A percentile compares a stretch with the other conserved stretches of the same genome.
These are phyloP conservation scores for Portunus trituberculatus DNA, from an alignment of 1,140 invertebrate species.

Conservation along the genomic window DNA sequence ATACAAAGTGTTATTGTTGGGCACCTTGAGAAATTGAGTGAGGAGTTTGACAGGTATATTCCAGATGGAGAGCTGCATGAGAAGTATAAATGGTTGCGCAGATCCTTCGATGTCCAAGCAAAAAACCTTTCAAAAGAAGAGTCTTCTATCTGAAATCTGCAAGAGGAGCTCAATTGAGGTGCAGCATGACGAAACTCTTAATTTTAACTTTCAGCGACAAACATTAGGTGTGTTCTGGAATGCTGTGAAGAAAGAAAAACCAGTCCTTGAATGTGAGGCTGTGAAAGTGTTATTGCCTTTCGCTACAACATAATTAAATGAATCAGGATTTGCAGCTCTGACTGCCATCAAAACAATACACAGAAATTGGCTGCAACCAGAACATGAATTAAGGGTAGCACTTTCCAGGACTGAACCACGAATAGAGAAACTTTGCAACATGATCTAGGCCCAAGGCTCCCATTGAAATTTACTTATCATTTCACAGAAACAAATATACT, in stretches of 20 bases:
- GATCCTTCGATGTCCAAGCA: constrained; percentile 28
- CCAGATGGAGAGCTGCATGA: constrained; percentile 28
- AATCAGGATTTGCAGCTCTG: background rate
- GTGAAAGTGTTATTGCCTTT: background rate
- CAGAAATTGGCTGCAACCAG: constrained; percentile 25
- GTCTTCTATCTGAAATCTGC: background rate
- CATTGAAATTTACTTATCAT: background rate
- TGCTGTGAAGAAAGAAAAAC: background rate
- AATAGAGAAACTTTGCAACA: background rate
- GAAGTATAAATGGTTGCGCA: constrained; percentile 31
- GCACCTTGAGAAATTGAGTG: background rate
- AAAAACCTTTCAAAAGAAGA: background rate
- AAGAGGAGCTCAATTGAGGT: background rate
- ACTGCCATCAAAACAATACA: too few species aligned
- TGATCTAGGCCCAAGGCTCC: background rate
- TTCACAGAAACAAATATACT: background rate
- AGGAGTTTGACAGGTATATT: constrained; percentile 37
- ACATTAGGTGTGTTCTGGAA: constrained; percentile 27
- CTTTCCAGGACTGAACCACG: constrained; percentile 4
- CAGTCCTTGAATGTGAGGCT: background rate
- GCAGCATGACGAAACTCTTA: background rate
- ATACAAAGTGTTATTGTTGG: constrained; percentile 27
- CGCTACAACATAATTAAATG: background rate
- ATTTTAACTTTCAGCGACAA: constrained; percentile 16
- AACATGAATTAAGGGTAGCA: constrained; percentile 32